A percentile compares a stretch with the other conserved stretches of the same genome.
These are phyloP conservation scores for Lasiurus cinereus DNA, from an alignment of 2,113 vertebrate genomes.

Conservation along the genomic window DNA sequence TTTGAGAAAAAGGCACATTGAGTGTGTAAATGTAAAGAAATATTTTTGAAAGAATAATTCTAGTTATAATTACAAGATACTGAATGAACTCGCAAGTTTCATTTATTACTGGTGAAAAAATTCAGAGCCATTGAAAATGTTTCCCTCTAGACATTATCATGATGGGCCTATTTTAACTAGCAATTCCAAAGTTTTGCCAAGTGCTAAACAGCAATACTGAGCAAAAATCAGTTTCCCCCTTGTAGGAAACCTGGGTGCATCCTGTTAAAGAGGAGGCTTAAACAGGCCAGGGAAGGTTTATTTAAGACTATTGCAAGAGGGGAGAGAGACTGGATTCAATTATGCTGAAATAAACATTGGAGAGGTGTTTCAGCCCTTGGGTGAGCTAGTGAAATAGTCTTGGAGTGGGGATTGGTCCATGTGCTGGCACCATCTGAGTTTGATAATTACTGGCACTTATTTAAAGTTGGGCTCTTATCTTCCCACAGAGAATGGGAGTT, in stretches of 20 bases:
- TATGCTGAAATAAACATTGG: background rate
- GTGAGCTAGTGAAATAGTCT: background rate
- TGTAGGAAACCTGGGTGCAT: background rate
- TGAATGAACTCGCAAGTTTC: background rate
- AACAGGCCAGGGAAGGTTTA: background rate
- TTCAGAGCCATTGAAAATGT: background rate
- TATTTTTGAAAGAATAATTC: slow-evolving; percentile 8
- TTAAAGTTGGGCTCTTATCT: background rate
- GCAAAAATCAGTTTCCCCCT: background rate
- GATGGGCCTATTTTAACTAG: slow-evolving; percentile 1
- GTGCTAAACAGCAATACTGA: background rate
- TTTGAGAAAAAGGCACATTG: background rate
- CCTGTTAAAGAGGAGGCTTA: background rate
- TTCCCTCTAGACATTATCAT: background rate
- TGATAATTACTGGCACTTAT: background rate
- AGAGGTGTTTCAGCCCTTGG: background rate
- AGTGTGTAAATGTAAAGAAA: slow-evolving; percentile 16
- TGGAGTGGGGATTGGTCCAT: no score
- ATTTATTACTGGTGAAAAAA: background rate
- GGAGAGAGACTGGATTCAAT: background rate
- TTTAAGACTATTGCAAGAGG: background rate
- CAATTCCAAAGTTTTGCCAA: background rate
- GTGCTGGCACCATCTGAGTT: background rate
- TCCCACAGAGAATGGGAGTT: background rate
- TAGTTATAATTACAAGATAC: background rate